Evolutionary conservation across 2,113 vertebrate genomes (phyloP), one percentile per base, ranked within the genome.

Genomic region (Rana temporaria): DNA sequence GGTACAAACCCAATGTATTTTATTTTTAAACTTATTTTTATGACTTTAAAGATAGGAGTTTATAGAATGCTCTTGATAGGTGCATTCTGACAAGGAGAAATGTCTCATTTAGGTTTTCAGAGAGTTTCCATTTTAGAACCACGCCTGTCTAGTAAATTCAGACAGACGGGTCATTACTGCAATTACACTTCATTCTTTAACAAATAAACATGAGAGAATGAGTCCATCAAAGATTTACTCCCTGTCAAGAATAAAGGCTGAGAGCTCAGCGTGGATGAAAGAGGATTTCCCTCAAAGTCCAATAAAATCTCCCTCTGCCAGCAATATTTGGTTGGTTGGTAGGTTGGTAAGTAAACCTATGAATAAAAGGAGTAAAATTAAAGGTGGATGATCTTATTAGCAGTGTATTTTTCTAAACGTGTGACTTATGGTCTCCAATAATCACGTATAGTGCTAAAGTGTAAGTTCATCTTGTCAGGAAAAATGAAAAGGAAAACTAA

Each of bases 61-160:
- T 42, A 42, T 42, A 42, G 42, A 42, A 38, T 19, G 3, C 19
- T 38, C 26, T 34, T 74, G 52, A 56, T 32, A 26, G 19, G 18
- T 56, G 56, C 30, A 60, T 9, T 32, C 56, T 64, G 70, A 81
- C 56, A 62, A 66, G 63, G 17, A 42, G n/a, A 74, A 66, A 42
- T 65, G n/a, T 53, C 24, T 65, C 52, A 75, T 55, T 75, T 75
- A 71, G 59, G 24, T 65, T 52, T 67, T 75, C 63, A 6, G 26
- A 82, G 30, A 75, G 32, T 83, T 76, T 60, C 32, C 52, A 83
- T 67, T 72, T 68, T 66, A 22, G 64, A 67, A 56, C 81, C 81
- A 83, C 81, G 24, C 81, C 81, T 83, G 81, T 83, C 81, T 83
- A 83, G 71, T 83, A 76, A 83, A 83, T 83, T 76, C 71, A 83